These are phyloP conservation scores for Eurystomus glaucurus DNA, from an alignment of 2,797 vertebrate genomes.

Conservation along the genomic window DNA sequence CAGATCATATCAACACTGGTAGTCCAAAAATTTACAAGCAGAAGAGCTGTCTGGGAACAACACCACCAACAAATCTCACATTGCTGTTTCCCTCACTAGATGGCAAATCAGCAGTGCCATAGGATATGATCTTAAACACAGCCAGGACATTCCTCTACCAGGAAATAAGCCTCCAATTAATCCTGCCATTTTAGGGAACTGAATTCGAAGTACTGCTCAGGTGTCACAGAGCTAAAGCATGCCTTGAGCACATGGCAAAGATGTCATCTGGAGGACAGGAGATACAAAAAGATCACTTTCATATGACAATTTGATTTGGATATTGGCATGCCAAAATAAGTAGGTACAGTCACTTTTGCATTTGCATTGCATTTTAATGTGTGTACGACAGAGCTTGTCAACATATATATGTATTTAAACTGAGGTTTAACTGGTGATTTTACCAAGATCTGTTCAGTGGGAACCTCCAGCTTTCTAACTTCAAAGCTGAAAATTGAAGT, in stretches of 20 bases:
- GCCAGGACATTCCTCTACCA: not conserved
- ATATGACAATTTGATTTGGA: not conserved
- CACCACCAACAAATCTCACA: not conserved
- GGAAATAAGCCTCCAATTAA: not conserved
- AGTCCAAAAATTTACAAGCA: not conserved
- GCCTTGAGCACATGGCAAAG: not conserved
- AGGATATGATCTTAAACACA: not conserved
- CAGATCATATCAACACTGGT: not conserved
- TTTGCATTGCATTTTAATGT: conserved; percentile 35
- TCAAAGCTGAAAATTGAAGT: not conserved
- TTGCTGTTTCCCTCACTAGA: not conserved
- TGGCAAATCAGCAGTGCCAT: not conserved
- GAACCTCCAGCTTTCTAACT: not conserved
- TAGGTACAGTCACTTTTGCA: conserved; percentile 20
- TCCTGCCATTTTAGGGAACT: not conserved
- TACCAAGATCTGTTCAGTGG: not conserved
- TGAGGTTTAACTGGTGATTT: not conserved
- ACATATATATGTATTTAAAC: not conserved
- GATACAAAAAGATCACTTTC: conserved; percentile 6
- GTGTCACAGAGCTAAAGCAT: not conserved
- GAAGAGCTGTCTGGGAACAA: not conserved
- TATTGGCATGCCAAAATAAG: conserved; percentile 10
- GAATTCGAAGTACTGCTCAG: not conserved
- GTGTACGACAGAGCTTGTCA: not conserved
- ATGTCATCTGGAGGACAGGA: not conserved